Evolutionary conservation across 2,888 invertebrate genomes (phyloP).

Genomic region (Papilio elwesi): DNA sequence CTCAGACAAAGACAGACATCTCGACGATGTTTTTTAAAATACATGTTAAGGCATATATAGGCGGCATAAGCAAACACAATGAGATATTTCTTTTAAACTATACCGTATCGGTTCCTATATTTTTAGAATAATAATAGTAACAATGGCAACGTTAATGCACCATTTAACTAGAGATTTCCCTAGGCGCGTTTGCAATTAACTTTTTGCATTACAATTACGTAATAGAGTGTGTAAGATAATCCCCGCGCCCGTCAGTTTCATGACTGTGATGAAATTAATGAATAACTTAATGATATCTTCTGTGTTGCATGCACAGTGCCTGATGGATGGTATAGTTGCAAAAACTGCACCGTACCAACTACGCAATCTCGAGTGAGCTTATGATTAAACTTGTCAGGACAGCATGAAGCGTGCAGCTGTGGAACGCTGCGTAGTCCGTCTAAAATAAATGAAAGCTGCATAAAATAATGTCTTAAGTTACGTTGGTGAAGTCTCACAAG

Average conservation of each 20-base stretch:
- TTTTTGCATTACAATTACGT: conserved; percentile 26
- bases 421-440: neutral
- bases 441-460: too few species aligned
- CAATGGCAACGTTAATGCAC: neutral
- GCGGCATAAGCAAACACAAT: too few species aligned
- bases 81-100: too few species aligned
- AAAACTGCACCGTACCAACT: neutral
- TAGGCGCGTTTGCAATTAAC: conserved; percentile 16
- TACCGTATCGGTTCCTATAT: too few species aligned
- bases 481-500: too few species aligned
- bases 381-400: conserved; percentile 4
- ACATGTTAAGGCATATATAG: too few species aligned
- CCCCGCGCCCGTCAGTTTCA: neutral
- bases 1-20: too few species aligned
- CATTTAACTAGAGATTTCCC: neutral
- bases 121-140: too few species aligned
- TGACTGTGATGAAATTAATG: conserved; percentile 24
- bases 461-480: too few species aligned
- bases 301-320: neutral
- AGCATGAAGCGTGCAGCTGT: conserved; percentile 18
- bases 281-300: conserved; percentile 26
- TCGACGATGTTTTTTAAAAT: too few species aligned
- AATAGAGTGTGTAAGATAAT: conserved; percentile 26
- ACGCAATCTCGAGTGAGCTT: conserved; percentile 14
- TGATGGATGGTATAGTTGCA: conserved; percentile 21